Conservation (phyloP, 2,113 vertebrate genomes). For the Puma concolor region DNA sequence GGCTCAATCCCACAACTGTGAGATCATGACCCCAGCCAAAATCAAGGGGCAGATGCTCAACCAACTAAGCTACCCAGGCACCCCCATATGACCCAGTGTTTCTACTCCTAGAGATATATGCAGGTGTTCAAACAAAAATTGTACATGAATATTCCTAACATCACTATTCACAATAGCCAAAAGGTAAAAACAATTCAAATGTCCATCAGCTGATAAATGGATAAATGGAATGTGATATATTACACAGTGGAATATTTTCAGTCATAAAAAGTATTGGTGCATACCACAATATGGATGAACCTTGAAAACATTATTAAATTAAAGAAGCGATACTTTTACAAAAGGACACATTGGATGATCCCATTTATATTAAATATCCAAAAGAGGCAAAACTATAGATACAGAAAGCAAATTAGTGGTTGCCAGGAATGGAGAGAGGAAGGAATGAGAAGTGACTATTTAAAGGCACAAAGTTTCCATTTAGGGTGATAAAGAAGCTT, state of each 20-base stretch:
- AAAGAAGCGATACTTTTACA: neutral
- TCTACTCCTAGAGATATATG: neutral
- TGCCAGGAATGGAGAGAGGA: no score
- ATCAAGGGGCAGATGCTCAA: no score
- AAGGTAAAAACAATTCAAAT: neutral
- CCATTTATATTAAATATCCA: no score
- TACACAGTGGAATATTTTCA: neutral
- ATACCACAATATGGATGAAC: neutral
- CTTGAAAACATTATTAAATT: neutral
- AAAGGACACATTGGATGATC: neutral
- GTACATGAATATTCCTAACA: no score
- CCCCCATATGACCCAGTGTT: neutral
- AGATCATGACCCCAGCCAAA: no score
- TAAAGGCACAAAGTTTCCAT: no score
- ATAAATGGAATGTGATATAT: neutral
- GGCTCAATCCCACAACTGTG: no score
- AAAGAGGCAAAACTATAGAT: no score
- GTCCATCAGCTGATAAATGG: neutral
- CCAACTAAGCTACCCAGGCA: no score
- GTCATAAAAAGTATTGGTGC: neutral
- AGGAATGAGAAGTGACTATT: no score
- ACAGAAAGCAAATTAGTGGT: neutral
- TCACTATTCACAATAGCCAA: no score
- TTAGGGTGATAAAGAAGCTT: no score
- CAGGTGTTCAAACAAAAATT: neutral